Conservation (phyloP, 2,113 vertebrate genomes). For the Murina feae region DNA sequence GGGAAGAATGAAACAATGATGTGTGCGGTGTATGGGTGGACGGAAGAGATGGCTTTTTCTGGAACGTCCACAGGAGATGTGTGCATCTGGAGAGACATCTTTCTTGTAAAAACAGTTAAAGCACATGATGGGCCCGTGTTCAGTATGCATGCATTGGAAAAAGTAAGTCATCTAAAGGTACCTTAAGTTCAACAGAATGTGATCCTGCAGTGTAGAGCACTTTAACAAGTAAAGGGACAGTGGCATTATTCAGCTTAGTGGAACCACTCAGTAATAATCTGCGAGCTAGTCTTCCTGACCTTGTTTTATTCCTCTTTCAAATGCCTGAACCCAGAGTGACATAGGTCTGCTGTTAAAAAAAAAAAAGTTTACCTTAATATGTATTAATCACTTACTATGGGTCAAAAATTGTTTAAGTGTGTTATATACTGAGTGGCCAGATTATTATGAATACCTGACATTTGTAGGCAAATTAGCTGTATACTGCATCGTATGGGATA, state of each 20-base stretch:
- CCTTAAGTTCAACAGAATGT: not conserved
- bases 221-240: not conserved
- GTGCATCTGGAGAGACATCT: slow-evolving; percentile 97
- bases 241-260: not conserved
- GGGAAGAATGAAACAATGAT: slow-evolving; percentile 95
- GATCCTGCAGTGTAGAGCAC: not conserved
- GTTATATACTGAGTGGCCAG: too few relatives aligned
- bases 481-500: too few relatives aligned
- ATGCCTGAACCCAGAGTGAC: not conserved
- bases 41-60: slow-evolving; percentile 97
- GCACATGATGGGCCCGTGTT: slow-evolving; percentile 98
- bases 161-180: slow-evolving; percentile 83
- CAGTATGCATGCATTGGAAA: slow-evolving; percentile 97
- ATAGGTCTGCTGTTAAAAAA: not conserved
- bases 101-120: slow-evolving; percentile 97
- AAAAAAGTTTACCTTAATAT: not conserved
- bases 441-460: too few relatives aligned
- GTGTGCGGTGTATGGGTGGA: slow-evolving; percentile 97
- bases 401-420: not conserved
- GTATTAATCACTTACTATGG: not conserved
- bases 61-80: slow-evolving; percentile 96
- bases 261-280: not conserved
- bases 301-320: not conserved
- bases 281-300: not conserved
- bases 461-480: too few relatives aligned